Evolutionary conservation across 1,140 invertebrate species (phyloP), one percentile per base, ranked within the genome.

Genomic region (Drosophila bifasciata): DNA sequence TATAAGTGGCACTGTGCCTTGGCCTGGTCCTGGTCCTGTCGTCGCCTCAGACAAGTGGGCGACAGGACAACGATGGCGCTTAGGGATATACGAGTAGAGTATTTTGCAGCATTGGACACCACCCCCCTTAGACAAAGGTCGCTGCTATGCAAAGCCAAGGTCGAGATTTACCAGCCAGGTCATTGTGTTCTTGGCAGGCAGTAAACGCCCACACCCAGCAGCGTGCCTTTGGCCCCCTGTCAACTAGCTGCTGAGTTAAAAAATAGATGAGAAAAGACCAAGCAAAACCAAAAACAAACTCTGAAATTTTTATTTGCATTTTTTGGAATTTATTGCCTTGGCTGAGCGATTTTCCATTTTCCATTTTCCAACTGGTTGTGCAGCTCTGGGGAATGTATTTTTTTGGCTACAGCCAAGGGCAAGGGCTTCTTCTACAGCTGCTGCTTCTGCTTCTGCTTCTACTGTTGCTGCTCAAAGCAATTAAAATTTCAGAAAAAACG

Each of bases 241-340:
- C 44, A 59, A 44, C 49, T 66, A 56, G 52, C 48, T 32, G n/a
- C 52, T 32, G 13, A 57, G 32, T 67, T 67, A 68, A 68, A 67
- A 68, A 68, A 67, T 68, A 68, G 64, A 68, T 13, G 9, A 16
- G 6, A 8, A 28, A 15, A 53, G 41, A 56, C 16, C 44, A 57
- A 23, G 15, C 58, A 43, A 43, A 23, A 45, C 17, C 40, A 60
- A 66, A 15, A 58, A 51, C 40, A 62, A 62, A 60, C 50, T 62
- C 57, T 60, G 61, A 55, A 41, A 79, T 69, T 77, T 59, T 77
- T 77, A 71, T 85, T 85, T 81, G 69, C 83, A 81, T 85, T 80
- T 85, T 80, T 74, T 52, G 58, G 56, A 79, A 84, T 85, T 77
- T 81, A 71, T 84, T 79, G 80, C 67, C 66, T 51, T 74, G 63